Base-by-base conservation (phyloP, 2,113 vertebrate species). In the Sturnira hondurensis region DNA sequence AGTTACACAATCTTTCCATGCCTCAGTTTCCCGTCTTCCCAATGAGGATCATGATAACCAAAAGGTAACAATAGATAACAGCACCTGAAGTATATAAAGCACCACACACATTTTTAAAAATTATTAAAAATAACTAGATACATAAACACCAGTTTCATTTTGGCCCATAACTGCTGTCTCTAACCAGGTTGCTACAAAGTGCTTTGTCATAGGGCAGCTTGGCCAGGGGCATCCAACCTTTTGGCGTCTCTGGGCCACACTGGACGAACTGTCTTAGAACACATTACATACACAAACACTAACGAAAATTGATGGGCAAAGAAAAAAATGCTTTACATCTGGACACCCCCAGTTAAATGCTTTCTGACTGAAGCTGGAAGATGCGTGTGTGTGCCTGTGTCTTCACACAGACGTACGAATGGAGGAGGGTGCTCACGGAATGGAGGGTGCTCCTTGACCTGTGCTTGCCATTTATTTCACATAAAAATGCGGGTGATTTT, bases 361-460 rank as follows among this genome's bases (percentile, higher is more conserved):
- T 68, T 81, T 43, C 41, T 68, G 10, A 19, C 4, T 3, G 33
- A 61, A 91, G 67, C 16, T 15, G 12, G 24, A 80, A 74, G 2
- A 36, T 1, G 12, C 61, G 14, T 33, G 16, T 61, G 54, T 33
- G 56, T 14, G 26, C 54, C 50, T 93, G 14, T 19, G 26, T 50
- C 19, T 31, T 14, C 24, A 41, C n/a, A 15, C 19, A 83, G 4
- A 5, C 13, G 1, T 2, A n/a, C n/a, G n/a, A n/a, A n/a, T n/a
- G n/a, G n/a, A n/a, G n/a, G 4, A 3, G 5, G 1, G 33, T 17
- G 5, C 10, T 43, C n/a, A 50, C 2, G 36, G 67, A 81, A 22
- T 45, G 11, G 50, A 50, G 63, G 15, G 4, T 33, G 8, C 20
- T 12, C 26, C 94, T 45, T 26, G 11, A 41, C 52, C 47, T 76